These are phyloP conservation scores for Abramis brama DNA, from an alignment of 2,113 vertebrate genomes.

Conservation along the genomic window DNA sequence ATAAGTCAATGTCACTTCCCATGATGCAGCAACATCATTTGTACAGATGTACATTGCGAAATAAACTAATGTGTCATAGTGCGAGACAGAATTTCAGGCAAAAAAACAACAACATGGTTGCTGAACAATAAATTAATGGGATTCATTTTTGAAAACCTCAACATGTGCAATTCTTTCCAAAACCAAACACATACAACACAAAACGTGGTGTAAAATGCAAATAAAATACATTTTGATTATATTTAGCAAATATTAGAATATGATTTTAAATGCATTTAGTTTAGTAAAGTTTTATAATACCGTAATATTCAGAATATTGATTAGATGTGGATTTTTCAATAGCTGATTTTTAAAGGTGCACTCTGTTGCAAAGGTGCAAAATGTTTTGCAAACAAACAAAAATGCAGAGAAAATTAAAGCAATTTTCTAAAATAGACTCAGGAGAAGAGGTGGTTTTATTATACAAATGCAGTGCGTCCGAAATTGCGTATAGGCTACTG, in stretches of 20 bases:
- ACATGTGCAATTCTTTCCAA: not conserved
- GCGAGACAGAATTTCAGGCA: not conserved
- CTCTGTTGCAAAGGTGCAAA: not conserved
- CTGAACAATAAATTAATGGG: not conserved
- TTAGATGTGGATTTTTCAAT: not conserved
- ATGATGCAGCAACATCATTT: not conserved
- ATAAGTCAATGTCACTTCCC: not conserved
- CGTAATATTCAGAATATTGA: not conserved
- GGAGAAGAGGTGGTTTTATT: not conserved
- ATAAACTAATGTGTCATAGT: not conserved
- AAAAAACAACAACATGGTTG: not conserved
- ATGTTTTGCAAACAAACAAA: not conserved
- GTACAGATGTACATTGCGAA: not conserved
- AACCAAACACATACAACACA: not conserved
- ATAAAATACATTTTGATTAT: not conserved
- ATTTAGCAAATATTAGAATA: not conserved
- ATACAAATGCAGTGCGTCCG: not conserved
- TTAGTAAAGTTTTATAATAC: not conserved
- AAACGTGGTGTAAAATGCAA: not conserved
- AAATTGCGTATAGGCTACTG: too few relatives aligned
- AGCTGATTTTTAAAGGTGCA: not conserved
- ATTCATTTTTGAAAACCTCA: not conserved
- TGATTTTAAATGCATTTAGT: too few relatives aligned
- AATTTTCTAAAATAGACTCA: not conserved
- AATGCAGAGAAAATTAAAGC: not conserved